Percentiles rank a stretch among this genome's conserved stretches.
These are phyloP conservation scores for Triplophysa siluroides DNA, from an alignment of 2,113 vertebrate genomes.

Conservation along the genomic window DNA sequence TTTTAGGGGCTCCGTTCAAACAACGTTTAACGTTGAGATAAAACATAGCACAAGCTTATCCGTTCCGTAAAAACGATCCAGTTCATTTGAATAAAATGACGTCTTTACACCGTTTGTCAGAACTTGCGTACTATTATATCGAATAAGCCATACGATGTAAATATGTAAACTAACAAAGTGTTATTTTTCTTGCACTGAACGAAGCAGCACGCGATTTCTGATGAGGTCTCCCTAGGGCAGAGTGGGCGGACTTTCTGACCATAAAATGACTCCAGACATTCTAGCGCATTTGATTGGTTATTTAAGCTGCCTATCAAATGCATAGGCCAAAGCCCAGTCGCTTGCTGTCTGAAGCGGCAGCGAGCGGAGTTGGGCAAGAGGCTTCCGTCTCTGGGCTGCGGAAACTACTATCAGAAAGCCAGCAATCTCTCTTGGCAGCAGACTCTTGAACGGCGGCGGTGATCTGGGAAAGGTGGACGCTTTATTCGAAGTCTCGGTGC, in stretches of 20 bases:
- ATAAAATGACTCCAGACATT: conserved; percentile 20
- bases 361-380: conserved; percentile 37
- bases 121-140: no score
- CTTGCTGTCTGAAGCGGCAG: conserved; percentile 57
- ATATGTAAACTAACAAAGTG: background rate
- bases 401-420: conserved; percentile 48
- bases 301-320: background rate
- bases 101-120: background rate
- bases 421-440: conserved; percentile 8
- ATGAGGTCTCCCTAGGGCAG: conserved; percentile 53
- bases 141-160: background rate
- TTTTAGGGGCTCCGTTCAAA: background rate
- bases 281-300: conserved; percentile 33
- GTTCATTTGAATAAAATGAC: background rate
- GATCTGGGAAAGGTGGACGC: conserved; percentile 26
- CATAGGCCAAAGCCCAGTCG: conserved; percentile 45
- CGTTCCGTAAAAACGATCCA: background rate
- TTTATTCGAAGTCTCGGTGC: conserved; percentile 32
- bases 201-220: conserved; percentile 38
- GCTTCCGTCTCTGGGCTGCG: conserved; percentile 59
- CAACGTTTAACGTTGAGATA: background rate
- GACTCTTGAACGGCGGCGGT: conserved; percentile 36
- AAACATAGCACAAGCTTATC: background rate
- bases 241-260: conserved; percentile 30
- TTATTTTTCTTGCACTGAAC: conserved; percentile 4